These are phyloP conservation scores for Lucilia sericata DNA, from an alignment of 1,140 invertebrate species.

Conservation along the genomic window DNA sequence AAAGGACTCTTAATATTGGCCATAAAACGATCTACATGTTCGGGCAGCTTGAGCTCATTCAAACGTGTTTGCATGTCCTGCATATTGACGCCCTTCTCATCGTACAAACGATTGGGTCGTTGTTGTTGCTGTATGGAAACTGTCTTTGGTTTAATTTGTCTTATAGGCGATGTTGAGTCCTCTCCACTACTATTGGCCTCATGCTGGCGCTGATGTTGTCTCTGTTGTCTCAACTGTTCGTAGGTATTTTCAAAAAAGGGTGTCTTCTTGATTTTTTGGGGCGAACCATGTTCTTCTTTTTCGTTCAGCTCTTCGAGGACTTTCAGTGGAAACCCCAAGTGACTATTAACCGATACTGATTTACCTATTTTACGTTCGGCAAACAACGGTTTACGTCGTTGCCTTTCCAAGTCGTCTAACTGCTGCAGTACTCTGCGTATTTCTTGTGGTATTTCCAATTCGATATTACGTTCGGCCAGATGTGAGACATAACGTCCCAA, in stretches of 20 bases:
- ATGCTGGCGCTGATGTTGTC: conserved; percentile 38
- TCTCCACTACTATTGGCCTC: conserved; percentile 9
- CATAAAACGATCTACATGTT: conserved; percentile 68
- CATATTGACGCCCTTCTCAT: conserved; percentile 55
- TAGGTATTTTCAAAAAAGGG: conserved; percentile 65
- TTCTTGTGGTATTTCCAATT: conserved; percentile 76
- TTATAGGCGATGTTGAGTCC: conserved; percentile 25
- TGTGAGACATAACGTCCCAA: conserved; percentile 74
- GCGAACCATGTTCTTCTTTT: conserved; percentile 68
- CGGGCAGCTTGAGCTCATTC: conserved; percentile 67
- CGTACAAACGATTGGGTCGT: conserved; percentile 60
- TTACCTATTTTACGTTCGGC: conserved; percentile 67
- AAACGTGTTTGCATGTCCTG: conserved; percentile 60
- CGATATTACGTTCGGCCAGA: conserved; percentile 71
- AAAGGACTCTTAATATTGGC: conserved; percentile 66
- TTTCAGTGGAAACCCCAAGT: conserved; percentile 70
- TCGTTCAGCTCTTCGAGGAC: conserved; percentile 71
- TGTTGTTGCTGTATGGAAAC: conserved; percentile 41
- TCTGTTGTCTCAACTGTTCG: conserved; percentile 63
- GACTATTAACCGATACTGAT: conserved; percentile 65
- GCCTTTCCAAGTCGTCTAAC: conserved; percentile 68
- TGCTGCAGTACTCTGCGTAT: conserved; percentile 75
- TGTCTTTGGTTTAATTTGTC: not conserved
- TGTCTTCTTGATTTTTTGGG: conserved; percentile 68
- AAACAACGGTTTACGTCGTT: conserved; percentile 63